Evolutionary conservation across 1,140 invertebrate species (phyloP).

Genomic region (Anoplophora glabripennis): DNA sequence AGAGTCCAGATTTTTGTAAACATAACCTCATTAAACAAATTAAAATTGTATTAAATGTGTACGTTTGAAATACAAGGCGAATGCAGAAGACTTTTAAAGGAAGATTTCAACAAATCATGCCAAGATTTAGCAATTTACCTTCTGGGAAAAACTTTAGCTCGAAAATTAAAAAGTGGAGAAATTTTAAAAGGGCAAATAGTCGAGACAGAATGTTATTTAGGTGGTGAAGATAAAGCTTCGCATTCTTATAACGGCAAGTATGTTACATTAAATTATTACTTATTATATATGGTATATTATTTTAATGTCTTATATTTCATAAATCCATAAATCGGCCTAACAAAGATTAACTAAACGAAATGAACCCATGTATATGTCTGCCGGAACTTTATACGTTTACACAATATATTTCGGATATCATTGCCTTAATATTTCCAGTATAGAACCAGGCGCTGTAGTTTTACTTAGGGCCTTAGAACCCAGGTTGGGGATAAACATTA

Average conservation of each 20-base stretch:
- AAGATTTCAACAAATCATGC: constrained; percentile 36
- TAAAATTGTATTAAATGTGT: too few species aligned
- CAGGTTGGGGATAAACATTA: constrained; percentile 58
- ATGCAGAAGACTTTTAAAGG: too few species aligned
- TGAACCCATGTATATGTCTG: constrained; percentile 74
- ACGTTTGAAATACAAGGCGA: too few species aligned
- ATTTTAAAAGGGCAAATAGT: constrained; percentile 67
- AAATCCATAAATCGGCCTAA: background rate
- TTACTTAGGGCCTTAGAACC: constrained; percentile 71
- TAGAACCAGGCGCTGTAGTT: constrained; percentile 66
- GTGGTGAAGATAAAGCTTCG: constrained; percentile 70
- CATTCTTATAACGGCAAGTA: constrained; percentile 57
- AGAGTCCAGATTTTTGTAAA: too few species aligned
- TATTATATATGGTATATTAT: too few species aligned
- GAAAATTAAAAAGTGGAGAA: constrained; percentile 53
- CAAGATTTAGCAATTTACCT: constrained; percentile 58
- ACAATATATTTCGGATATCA: constrained; percentile 80
- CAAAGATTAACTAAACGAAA: constrained; percentile 61
- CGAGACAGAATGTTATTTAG: constrained; percentile 77
- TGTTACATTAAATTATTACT: background rate
- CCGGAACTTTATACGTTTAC: constrained; percentile 79
- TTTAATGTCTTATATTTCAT: too few species aligned
- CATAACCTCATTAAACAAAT: too few species aligned
- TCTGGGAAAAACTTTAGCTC: constrained; percentile 64
- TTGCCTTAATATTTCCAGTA: constrained; percentile 77